Evolutionary conservation across 2,797 vertebrate genomes (phyloP), one percentile per base, ranked within the genome.

Genomic region (Dromococcyx pavoninus): DNA sequence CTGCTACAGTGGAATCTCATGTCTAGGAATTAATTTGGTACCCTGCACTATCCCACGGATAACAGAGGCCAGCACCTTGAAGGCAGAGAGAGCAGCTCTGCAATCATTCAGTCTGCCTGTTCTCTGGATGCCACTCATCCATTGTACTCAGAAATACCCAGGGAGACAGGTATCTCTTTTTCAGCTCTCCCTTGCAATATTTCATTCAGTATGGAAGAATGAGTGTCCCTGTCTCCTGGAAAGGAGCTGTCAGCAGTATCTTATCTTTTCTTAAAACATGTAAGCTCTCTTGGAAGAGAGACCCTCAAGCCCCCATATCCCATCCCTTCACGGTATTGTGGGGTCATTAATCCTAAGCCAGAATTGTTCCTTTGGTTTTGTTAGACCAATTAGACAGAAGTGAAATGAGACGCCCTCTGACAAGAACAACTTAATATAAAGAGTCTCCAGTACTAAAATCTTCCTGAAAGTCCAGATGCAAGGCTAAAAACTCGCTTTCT

Each of bases 51-150:
- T 72, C 70, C 39, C 53, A 33, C 62, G 67, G 79, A 88, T 87
- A 93, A 84, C 50, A 85, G 80, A 85, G 79, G 70, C 53, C 94
- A 96, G 73, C 33, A 84, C 89, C 82, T 92, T 66, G 43, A 28
- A 86, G 83, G 65, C 86, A 94, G 53, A 12, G 76, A 61, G n/a
- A 88, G 51, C 64, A 88, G 4, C 51, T 86, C 75, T 73, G 62
- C 79, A 88, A 92, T 96, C 88, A 46, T 35, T 96, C 86, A 76
- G 4, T 56, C 87, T 93, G 91, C 67, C 87, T 84, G 13, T 60
- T 91, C 44, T 28, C 56, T 86, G 70, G 51, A 23, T 92, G 87
- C 85, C 93, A 82, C 44, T 88, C 89, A 88, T 94, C 71, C 82
- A 86, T 66, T 86, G 88, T 51, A 39, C 79, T 88, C 79, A 96